Evolutionary conservation across 2,888 invertebrate genomes (phyloP), one percentile per base, ranked within the genome.

Genomic region (Drosophila ustulata): DNA sequence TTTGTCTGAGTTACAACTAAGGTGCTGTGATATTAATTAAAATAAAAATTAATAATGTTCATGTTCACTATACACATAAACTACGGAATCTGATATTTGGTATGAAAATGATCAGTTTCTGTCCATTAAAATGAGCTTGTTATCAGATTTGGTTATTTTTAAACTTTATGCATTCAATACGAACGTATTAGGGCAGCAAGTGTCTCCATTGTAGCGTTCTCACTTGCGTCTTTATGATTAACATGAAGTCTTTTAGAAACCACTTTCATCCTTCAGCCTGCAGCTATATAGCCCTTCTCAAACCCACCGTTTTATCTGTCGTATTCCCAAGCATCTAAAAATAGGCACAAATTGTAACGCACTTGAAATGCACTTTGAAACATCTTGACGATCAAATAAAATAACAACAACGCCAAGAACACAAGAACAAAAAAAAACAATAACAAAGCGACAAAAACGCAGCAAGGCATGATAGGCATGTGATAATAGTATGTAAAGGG

Each of bases 291-390:
- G 34, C 50, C 45, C 34, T 61, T 34, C 47, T 34, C 32, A 11
- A 43, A 43, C 45, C 47, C 45, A 47, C 65, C 55, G 59, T 47
- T 56, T 75, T 77, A 67, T 66, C 69, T 67, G 41, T 47, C 51
- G 37, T 83, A 87, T 84, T 84, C 83, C 87, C 83, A 84, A 80
- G 83, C 66, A 63, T 5, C 87, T 84, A 73, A 84, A 86, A 82
- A 84, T 84, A 83, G 84, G 73, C 66, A 28, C 59, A 67, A 80
- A 73, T 78, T 83, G 80, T 75, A 81, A 56, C 85, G 88, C 80
- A 84, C 85, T 84, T 84, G 80, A 84, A 87, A 78, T 85, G 85
- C 88, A 87, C 84, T 87, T 71, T 79, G 71, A 73, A 84, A 87
- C 74, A 85, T 87, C 82, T 84, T 83, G 78, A 84, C 71, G 70